Conservation (phyloP, 2,113 vertebrate species). For the Stigmatopora nigra region DNA sequence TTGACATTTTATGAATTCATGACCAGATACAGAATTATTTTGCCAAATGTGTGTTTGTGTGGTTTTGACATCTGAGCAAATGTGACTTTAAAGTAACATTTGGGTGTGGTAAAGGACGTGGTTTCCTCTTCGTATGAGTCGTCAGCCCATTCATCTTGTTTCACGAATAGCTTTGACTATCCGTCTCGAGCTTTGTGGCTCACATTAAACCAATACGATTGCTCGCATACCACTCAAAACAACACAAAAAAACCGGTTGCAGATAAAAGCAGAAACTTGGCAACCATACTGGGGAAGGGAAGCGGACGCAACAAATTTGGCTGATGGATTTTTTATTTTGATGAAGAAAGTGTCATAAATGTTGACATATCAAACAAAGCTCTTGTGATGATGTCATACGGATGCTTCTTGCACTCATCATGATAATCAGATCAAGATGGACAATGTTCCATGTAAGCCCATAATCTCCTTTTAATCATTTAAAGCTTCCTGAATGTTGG, state of each 20-base stretch:
- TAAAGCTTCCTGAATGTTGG: neutral
- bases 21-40: neutral
- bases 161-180: neutral
- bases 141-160: neutral
- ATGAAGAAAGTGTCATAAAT: neutral
- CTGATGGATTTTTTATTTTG: neutral
- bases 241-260: neutral
- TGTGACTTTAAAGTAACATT: neutral
- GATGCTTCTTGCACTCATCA: neutral
- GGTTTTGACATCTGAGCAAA: neutral
- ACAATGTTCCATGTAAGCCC: neutral
- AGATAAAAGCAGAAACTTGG: neutral
- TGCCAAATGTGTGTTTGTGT: neutral
- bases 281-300: neutral
- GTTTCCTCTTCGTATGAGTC: neutral
- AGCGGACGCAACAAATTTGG: neutral
- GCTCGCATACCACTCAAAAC: neutral
- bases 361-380: neutral
- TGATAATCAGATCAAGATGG: slow-evolving; percentile 1
- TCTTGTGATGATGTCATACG: neutral
- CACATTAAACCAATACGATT: neutral
- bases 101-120: neutral
- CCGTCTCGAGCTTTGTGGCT: neutral
- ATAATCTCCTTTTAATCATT: slow-evolving; percentile 3
- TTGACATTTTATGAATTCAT: too few species aligned